Conservation (phyloP, 2,797 vertebrate species). For the Mormyrops attenuatus region DNA sequence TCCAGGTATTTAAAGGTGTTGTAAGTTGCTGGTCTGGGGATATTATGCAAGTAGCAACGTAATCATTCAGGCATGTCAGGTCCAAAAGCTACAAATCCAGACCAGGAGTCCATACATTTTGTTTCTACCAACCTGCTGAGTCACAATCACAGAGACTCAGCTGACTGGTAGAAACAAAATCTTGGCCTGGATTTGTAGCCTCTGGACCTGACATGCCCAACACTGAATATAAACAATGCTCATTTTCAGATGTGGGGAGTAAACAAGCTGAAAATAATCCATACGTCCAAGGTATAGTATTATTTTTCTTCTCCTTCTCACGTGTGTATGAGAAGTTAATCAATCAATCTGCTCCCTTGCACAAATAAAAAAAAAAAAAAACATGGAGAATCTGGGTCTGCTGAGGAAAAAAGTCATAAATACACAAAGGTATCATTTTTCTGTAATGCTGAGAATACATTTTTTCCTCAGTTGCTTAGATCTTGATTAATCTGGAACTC, state of each 20-base stretch:
- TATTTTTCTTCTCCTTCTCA: neutral
- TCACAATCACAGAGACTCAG: neutral
- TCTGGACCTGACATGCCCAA: neutral
- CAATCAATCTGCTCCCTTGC: neutral
- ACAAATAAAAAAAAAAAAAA: neutral
- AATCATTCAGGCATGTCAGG: neutral
- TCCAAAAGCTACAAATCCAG: neutral
- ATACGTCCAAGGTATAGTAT: neutral
- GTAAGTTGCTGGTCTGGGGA: neutral
- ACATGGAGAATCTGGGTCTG: neutral
- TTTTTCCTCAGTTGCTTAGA: neutral
- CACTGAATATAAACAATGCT: neutral
- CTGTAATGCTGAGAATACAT: neutral
- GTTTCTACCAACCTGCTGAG: neutral
- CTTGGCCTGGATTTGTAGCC: neutral
- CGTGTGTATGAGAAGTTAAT: neutral
- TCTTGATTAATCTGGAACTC: neutral
- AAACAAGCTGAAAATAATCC: neutral
- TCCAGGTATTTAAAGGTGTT: neutral
- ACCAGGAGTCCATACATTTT: neutral
- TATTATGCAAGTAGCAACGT: neutral
- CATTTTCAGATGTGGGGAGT: neutral
- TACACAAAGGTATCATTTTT: neutral
- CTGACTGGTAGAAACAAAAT: neutral
- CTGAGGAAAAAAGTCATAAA: neutral